Evolutionary conservation across 1,140 invertebrate genomes (phyloP).

Genomic region (Drosophila cardini): DNA sequence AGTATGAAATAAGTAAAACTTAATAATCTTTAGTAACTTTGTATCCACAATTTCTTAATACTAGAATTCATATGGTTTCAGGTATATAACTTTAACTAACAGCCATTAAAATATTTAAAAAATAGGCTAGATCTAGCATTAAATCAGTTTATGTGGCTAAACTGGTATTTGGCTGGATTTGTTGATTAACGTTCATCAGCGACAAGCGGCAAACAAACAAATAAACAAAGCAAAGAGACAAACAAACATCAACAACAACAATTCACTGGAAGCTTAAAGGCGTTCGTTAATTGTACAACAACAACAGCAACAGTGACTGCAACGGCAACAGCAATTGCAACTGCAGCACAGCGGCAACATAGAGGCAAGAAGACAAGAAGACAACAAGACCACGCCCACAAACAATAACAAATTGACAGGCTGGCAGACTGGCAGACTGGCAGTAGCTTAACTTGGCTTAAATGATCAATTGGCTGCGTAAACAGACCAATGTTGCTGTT

Average conservation of each 20-base stretch:
- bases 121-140: no score
- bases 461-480: conserved; percentile 79
- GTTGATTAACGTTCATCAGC: conserved; percentile 67
- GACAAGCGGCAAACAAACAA: conserved; percentile 53
- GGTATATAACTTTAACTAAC: no score
- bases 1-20: no score
- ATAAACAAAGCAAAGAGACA: conserved; percentile 8
- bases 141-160: no score
- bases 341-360: conserved; percentile 36
- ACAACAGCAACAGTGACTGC: conserved; percentile 43
- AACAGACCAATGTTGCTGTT: conserved; percentile 56
- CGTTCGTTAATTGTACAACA: conserved; percentile 69
- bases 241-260: conserved; percentile 50
- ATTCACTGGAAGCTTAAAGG: conserved; percentile 33
- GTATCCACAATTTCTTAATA: no score
- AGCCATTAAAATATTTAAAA: no score
- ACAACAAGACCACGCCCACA: conserved; percentile 67
- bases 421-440: conserved; percentile 34
- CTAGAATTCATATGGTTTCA: no score
- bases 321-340: conserved; percentile 36
- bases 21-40: no score
- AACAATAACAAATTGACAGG: conserved; percentile 73
- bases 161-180: not conserved
- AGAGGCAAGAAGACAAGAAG: no score
- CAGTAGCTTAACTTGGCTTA: conserved; percentile 66